These are phyloP conservation scores for Antheraea assamensis DNA, from an alignment of 2,888 invertebrate species.

Conservation along the genomic window DNA sequence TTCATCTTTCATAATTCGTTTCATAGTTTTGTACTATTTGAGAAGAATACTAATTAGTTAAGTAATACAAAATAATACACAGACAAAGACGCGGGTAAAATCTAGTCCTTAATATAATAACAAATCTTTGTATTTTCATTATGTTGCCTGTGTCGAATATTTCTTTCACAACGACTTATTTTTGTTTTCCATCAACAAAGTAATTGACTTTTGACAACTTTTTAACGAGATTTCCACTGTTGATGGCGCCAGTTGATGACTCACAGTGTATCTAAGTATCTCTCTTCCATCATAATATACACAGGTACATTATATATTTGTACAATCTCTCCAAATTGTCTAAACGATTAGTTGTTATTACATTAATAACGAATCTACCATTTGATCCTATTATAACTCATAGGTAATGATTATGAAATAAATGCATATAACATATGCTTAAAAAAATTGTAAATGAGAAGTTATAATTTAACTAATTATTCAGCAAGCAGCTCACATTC, in stretches of 20 bases:
- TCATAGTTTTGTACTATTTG: too few relatives aligned
- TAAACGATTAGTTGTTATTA: neutral
- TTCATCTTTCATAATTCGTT: too few relatives aligned
- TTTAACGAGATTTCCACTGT: constrained; percentile 48
- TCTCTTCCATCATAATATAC: neutral
- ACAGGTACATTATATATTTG: neutral
- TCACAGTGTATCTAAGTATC: neutral
- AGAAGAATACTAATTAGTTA: neutral
- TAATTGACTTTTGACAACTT: constrained; percentile 56
- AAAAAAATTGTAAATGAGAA: neutral
- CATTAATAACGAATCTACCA: neutral
- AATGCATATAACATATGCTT: too few relatives aligned
- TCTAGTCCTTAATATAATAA: neutral
- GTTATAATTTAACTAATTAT: neutral
- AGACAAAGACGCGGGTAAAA: constrained; percentile 1
- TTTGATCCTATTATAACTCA: neutral
- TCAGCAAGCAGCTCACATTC: neutral
- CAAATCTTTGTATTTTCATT: neutral
- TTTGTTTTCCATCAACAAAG: constrained; percentile 37
- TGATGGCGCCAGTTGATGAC: constrained; percentile 28
- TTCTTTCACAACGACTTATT: constrained; percentile 24
- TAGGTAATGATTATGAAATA: too few relatives aligned
- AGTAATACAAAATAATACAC: neutral
- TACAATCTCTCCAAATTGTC: neutral
- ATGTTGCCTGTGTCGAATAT: neutral